phyloP scores from a whole-genome alignment of 64 coral and sea anemone species.

The Montipora capricornis region DNA sequence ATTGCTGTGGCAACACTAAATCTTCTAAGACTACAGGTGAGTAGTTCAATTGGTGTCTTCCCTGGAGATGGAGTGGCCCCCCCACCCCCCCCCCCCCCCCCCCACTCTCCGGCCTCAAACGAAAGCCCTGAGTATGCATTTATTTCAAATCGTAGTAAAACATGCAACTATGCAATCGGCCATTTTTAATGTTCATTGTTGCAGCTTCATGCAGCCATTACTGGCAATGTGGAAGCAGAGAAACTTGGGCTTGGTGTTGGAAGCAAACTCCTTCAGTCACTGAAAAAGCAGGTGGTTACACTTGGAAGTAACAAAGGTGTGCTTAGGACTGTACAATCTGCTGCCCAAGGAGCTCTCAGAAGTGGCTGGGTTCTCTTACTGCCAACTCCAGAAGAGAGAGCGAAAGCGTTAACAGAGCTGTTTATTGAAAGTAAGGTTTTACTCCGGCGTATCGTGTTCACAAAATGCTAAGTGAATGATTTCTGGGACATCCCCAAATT shows the following conservation, averaged over 20 bases:
- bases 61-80: too few species aligned
- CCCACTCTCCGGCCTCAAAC: too few species aligned
- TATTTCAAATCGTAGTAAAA: too few species aligned
- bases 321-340: slow-evolving; percentile 89
- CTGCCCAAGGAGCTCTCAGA: slow-evolving; percentile 92
- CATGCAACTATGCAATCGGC: too few species aligned
- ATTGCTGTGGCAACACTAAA: slow-evolving; percentile 94
- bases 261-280: slow-evolving; percentile 96
- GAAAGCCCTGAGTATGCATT: too few species aligned
- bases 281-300: slow-evolving; percentile 97
- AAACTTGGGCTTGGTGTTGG: slow-evolving; percentile 95
- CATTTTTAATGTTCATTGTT: neutral
- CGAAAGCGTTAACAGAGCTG: slow-evolving; percentile 88
- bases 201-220: slow-evolving; percentile 95
- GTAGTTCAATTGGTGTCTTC: neutral
- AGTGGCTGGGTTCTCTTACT: slow-evolving; percentile 93
- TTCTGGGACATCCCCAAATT: too few species aligned
- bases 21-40: slow-evolving; percentile 87
- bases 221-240: slow-evolving; percentile 79
- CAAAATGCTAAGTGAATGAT: neutral
- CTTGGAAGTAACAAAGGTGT: slow-evolving; percentile 95
- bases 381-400: slow-evolving; percentile 97
- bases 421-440: slow-evolving; percentile 85
- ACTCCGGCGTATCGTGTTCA: neutral
- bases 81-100: too few species aligned